Evolutionary conservation across 2,888 invertebrate genomes (phyloP).

Genomic region (Strigamia transsilvanica): DNA sequence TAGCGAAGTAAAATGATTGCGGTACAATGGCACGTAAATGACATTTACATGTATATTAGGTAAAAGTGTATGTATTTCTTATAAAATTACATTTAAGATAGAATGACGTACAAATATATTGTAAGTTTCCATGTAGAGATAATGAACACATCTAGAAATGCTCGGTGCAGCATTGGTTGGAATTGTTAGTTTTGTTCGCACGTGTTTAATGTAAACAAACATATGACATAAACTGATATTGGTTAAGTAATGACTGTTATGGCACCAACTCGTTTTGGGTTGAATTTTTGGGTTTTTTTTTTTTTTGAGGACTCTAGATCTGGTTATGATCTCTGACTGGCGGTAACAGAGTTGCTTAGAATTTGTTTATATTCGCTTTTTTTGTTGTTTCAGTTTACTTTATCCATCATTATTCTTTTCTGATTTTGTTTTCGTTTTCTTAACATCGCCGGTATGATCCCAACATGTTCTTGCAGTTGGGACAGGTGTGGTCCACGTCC

Average conservation of each 20-base stretch:
- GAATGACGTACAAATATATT: not conserved
- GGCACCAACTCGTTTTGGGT: too few relatives aligned
- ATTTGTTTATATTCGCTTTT: not conserved
- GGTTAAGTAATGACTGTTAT: too few relatives aligned
- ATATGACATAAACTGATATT: not conserved
- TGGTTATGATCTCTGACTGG: not conserved
- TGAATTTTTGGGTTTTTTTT: too few relatives aligned
- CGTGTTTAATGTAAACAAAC: too few relatives aligned
- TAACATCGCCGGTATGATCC: slow-evolving; percentile 74
- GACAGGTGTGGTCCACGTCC: slow-evolving; percentile 89
- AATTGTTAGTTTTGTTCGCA: too few relatives aligned
- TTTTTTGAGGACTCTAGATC: not conserved
- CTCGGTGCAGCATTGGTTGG: not conserved
- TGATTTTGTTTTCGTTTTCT: not conserved
- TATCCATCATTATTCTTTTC: too few relatives aligned
- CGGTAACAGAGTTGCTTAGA: not conserved
- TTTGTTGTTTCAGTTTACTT: not conserved
- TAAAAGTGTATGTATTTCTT: not conserved
- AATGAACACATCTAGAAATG: not conserved
- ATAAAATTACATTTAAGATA: not conserved
- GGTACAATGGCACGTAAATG: slow-evolving; percentile 30
- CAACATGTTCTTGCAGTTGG: slow-evolving; percentile 83
- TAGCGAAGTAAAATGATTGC: not conserved
- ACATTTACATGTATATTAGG: not conserved
- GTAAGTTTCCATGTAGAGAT: not conserved